A percentile compares a stretch with the other conserved stretches of the same genome.
Conservation (phyloP, 2,888 invertebrate genomes). For the Drosophila greeni region DNA sequence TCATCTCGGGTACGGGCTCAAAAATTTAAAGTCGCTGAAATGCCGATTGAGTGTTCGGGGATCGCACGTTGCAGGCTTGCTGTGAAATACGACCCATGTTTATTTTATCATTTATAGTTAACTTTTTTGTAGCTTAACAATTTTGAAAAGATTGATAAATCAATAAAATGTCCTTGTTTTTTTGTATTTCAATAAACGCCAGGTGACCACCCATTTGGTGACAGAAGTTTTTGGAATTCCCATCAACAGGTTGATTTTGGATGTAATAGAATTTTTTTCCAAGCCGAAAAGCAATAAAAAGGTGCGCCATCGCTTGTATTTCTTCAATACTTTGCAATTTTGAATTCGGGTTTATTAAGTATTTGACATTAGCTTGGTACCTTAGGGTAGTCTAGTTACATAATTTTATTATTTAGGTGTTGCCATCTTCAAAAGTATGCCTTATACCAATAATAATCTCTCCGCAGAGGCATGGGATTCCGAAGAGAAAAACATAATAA, state of each 20-base stretch:
- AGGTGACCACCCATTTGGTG: too few relatives aligned
- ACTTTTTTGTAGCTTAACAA: too few relatives aligned
- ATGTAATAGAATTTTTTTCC: background rate
- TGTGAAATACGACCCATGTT: too few relatives aligned
- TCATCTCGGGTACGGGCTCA: background rate
- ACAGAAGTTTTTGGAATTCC: too few relatives aligned
- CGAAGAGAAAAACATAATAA: conserved; percentile 16
- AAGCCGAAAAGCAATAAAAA: background rate
- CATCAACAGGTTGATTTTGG: too few relatives aligned
- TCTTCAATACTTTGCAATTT: conserved; percentile 58
- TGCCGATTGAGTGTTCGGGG: too few relatives aligned
- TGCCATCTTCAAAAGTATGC: conserved; percentile 47
- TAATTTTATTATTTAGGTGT: conserved; percentile 44
- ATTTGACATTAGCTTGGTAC: conserved; percentile 54
- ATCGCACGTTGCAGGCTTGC: too few relatives aligned
- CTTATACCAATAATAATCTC: conserved; percentile 17
- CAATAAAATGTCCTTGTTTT: too few relatives aligned
- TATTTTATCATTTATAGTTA: too few relatives aligned
- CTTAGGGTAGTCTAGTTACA: conserved; percentile 53
- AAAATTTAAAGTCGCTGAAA: background rate
- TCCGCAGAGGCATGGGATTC: conserved; percentile 21
- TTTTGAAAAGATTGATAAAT: too few relatives aligned
- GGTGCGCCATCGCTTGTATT: background rate
- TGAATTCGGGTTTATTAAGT: conserved; percentile 65
- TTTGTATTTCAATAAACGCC: too few relatives aligned